Conservation (phyloP, 2,113 vertebrate genomes). For the Montifringilla adamsi region DNA sequence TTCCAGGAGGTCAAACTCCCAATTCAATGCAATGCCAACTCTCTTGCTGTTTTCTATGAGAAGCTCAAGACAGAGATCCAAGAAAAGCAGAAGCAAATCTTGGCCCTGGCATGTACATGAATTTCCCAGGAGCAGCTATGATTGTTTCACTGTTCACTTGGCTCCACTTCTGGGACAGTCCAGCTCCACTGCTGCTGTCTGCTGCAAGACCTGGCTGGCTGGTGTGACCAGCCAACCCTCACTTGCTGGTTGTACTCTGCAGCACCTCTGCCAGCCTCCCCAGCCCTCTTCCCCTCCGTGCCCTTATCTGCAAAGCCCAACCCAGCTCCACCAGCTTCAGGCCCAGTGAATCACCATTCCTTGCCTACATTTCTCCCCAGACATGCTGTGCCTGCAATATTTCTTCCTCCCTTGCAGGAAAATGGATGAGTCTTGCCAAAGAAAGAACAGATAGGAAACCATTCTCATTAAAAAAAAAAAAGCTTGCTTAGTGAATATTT, state of each 20-base stretch:
- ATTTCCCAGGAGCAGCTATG: not conserved
- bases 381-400: fast-evolving
- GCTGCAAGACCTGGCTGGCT: not conserved
- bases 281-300: not conserved
- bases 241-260: not conserved
- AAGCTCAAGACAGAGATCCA: not conserved
- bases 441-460: not conserved
- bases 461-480: not conserved
- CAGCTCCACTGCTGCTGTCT: not conserved
- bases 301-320: not conserved
- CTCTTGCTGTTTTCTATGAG: not conserved
- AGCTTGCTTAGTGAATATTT: not conserved
- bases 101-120: not conserved
- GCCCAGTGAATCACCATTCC: not conserved
- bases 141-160: not conserved
- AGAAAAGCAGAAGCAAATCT: not conserved
- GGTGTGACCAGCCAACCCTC: fast-evolving
- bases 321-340: not conserved
- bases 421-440: not conserved
- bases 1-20: not conserved
- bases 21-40: not conserved
- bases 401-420: not conserved
- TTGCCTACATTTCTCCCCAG: not conserved
- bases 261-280: not conserved
- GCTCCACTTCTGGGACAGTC: not conserved